phyloP scores from a whole-genome alignment of 2,888 invertebrate species.

The Troides aeacus region DNA sequence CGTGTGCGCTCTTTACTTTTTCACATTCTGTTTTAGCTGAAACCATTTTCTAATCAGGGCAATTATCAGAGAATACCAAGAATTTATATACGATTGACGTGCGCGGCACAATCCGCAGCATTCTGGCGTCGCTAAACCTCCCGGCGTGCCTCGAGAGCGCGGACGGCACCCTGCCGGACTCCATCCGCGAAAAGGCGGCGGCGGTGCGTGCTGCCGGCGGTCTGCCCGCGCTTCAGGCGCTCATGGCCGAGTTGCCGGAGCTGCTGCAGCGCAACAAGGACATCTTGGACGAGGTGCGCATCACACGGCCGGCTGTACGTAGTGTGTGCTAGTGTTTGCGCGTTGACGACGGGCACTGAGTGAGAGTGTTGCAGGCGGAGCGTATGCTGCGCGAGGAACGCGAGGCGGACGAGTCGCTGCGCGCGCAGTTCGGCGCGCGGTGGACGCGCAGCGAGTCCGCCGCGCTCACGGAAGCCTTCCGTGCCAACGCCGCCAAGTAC shows the following conservation, averaged over 20 bases:
- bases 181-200: conserved; percentile 91
- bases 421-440: conserved; percentile 93
- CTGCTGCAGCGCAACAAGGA: conserved; percentile 91
- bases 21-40: not conserved
- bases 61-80: not conserved
- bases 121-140: conserved; percentile 95
- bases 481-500: conserved; percentile 94
- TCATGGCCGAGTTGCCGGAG: conserved; percentile 93
- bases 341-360: too few species aligned
- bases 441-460: conserved; percentile 95
- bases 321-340: not conserved
- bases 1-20: not conserved
- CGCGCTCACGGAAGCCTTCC: conserved; percentile 93
- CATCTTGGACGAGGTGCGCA: conserved; percentile 93
- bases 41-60: not conserved
- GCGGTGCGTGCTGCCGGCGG: conserved; percentile 90
- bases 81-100: too few species aligned
- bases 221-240: conserved; percentile 82
- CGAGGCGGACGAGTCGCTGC: conserved; percentile 91
- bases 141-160: conserved; percentile 97
- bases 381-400: conserved; percentile 94
- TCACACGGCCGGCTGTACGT: conserved; percentile 1
- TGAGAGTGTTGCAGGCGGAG: conserved; percentile 78
- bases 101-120: conserved; percentile 54
- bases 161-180: conserved; percentile 89